Evolutionary conservation across 2,113 vertebrate genomes (phyloP), one percentile per base, ranked within the genome.

Genomic region (Columbina picui): DNA sequence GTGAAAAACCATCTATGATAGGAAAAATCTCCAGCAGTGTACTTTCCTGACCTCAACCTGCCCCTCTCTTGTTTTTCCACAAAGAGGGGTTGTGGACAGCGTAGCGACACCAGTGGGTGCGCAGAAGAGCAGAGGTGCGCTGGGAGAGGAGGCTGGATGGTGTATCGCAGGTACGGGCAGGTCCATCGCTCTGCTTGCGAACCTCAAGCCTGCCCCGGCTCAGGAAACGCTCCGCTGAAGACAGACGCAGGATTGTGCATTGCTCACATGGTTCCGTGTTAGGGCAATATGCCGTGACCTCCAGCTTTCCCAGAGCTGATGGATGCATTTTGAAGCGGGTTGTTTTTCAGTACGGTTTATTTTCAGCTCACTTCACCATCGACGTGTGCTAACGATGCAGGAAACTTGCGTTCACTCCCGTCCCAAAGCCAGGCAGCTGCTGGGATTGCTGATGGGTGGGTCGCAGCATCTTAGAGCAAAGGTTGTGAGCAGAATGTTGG

Each of bases 81-180:
- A 8, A 5, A 27, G 4, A 52, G 19, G 29, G 36, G 6, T 5
- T 27, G 41, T 7, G 81, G 41, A 18, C 55, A 64, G 29, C 3
- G 10, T 18, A 2, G 12, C 9, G 2, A 16, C 14, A 38, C 49
- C 76, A 12, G 39, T 2, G 19, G 23, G 36, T 67, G 78, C 0
- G 1, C 7, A n/a, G 39, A 26, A 22, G 6, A 52, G 29, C 13
- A 9, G 78, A 7, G 45, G 6, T 6, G 2, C 2, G 29, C 39
- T 26, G 67, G 70, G 50, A 69, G 17, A 18, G 53, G 49, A n/a
- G 63, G 26, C 15, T 49, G 67, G 41, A 9, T 5, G 8, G 29
- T 1, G 12, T 4, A 3, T 7, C 7, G 52, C 74, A 16, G 47
- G n/a, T 29, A 13, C 3, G 2, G 0, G 1, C 1, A 10, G 27